A percentile compares a stretch with the other conserved stretches of the same genome.
Evolutionary conservation across 1,140 invertebrate species (phyloP).

Genomic region (Nixonia krombeini): DNA sequence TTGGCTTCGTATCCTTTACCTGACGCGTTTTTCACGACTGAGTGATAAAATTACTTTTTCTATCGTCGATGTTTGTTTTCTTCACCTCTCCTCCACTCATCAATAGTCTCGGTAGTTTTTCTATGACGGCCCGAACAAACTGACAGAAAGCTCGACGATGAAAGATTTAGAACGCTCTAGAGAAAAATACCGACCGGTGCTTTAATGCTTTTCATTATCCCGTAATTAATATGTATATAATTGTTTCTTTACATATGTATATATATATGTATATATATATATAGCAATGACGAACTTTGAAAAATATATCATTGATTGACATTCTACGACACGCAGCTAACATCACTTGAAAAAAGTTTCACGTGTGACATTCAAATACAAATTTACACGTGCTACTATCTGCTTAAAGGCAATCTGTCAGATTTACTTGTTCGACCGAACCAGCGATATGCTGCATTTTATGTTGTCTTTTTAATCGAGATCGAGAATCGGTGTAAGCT

Average conservation of each 20-base stretch:
- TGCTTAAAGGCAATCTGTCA: slow-evolving; percentile 46
- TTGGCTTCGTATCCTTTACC: slow-evolving; percentile 41
- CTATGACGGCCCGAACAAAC: slow-evolving; percentile 39
- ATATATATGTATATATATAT: too few relatives aligned
- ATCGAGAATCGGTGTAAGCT: slow-evolving; percentile 42
- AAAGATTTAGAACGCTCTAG: slow-evolving; percentile 7
- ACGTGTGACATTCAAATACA: slow-evolving; percentile 40
- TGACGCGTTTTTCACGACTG: slow-evolving; percentile 23
- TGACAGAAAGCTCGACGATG: slow-evolving; percentile 41
- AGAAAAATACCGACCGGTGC: slow-evolving; percentile 38
- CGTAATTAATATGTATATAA: slow-evolving; percentile 27
- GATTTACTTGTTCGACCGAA: slow-evolving; percentile 44
- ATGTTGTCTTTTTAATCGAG: slow-evolving; percentile 27
- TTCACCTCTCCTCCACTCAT: slow-evolving; percentile 7
- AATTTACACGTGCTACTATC: slow-evolving; percentile 41
- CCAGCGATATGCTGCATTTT: slow-evolving; percentile 46
- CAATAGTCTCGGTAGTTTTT: slow-evolving; percentile 8
- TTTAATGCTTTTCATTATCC: slow-evolving; percentile 9
- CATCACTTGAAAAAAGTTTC: slow-evolving; percentile 38
- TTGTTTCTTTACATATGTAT: too few relatives aligned
- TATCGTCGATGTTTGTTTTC: slow-evolving; percentile 23
- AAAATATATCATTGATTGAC: slow-evolving; percentile 46
- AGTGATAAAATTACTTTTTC: slow-evolving; percentile 6
- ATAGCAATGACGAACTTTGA: slow-evolving; percentile 37
- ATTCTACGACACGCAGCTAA: slow-evolving; percentile 45